A percentile compares a stretch with the other conserved stretches of the same genome.
Evolutionary conservation across 2,888 invertebrate species (phyloP).

Genomic region (Seira musarum): DNA sequence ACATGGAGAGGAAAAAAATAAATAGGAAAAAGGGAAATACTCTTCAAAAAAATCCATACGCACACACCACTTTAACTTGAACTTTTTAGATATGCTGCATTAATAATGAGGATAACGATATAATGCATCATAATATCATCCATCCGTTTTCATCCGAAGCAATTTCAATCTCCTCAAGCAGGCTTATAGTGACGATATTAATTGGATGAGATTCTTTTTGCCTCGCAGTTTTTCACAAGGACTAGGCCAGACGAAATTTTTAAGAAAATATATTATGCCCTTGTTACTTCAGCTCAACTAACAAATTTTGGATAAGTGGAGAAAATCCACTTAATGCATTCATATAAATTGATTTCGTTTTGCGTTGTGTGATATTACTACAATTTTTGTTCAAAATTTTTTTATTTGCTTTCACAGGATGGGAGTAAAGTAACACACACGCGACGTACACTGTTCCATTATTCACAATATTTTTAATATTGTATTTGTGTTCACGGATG

Average conservation of each 20-base stretch:
- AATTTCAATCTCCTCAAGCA: not conserved
- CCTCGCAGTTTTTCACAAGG: too few relatives aligned
- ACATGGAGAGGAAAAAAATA: conserved; percentile 72
- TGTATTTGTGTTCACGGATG: conserved; percentile 53
- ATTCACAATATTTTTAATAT: not conserved
- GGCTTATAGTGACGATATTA: too few relatives aligned
- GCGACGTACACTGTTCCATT: conserved; percentile 24
- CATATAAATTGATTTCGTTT: conserved; percentile 1
- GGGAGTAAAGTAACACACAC: conserved; percentile 17
- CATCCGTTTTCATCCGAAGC: not conserved
- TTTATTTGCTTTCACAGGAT: conserved; percentile 6
- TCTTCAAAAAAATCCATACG: conserved; percentile 5
- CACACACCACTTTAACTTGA: conserved; percentile 4
- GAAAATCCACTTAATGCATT: conserved; percentile 34
- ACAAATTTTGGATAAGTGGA: conserved; percentile 22
- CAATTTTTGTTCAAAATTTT: conserved; percentile 8
- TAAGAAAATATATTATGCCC: not conserved
- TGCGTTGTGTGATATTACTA: conserved; percentile 24
- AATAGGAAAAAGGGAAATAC: not conserved
- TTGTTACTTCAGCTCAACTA: not conserved
- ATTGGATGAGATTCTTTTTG: too few relatives aligned
- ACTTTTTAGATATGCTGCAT: conserved; percentile 2
- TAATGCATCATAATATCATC: not conserved
- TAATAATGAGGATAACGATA: conserved; percentile 10
- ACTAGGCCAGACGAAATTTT: too few relatives aligned